These are phyloP conservation scores for Nomada goodeniana DNA, from an alignment of 2,888 invertebrate genomes.

Conservation along the genomic window DNA sequence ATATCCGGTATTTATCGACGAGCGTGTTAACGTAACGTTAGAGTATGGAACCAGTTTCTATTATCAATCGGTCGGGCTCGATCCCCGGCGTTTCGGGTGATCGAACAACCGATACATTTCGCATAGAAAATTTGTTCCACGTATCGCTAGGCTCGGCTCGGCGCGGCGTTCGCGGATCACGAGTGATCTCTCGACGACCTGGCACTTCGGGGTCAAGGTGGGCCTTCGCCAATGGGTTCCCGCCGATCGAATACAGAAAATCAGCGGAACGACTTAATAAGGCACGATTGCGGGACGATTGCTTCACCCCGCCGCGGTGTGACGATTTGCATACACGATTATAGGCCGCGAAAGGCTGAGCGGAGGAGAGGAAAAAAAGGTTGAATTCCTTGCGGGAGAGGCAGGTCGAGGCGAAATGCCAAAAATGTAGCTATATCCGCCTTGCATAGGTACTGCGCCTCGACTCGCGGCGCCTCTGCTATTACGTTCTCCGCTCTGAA, in stretches of 20 bases:
- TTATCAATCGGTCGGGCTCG: not conserved
- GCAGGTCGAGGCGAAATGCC: constrained; percentile 76
- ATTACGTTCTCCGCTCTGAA: constrained; percentile 48
- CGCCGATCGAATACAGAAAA: constrained; percentile 80
- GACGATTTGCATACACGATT: constrained; percentile 84
- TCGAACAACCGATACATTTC: not conserved
- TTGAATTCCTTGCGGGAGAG: constrained; percentile 73
- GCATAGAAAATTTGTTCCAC: not conserved
- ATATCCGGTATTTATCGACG: constrained; percentile 27
- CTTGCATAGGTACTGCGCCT: constrained; percentile 61
- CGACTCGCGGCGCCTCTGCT: constrained; percentile 42
- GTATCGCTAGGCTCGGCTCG: not conserved
- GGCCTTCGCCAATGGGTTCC: constrained; percentile 72
- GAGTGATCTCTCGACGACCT: constrained; percentile 69
- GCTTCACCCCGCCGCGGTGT: constrained; percentile 79
- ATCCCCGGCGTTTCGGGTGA: constrained; percentile 1
- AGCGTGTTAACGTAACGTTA: constrained; percentile 18
- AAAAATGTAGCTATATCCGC: constrained; percentile 75
- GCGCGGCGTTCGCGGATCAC: constrained; percentile 58
- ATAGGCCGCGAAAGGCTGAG: constrained; percentile 77
- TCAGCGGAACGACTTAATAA: constrained; percentile 83
- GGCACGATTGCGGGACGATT: constrained; percentile 82
- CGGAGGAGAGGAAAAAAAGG: constrained; percentile 66
- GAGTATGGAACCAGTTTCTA: constrained; percentile 35
- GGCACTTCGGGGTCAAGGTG: constrained; percentile 79